Evolutionary conservation across 2,888 invertebrate genomes (phyloP), one percentile per base, ranked within the genome.

Genomic region (Apantesis nais): DNA sequence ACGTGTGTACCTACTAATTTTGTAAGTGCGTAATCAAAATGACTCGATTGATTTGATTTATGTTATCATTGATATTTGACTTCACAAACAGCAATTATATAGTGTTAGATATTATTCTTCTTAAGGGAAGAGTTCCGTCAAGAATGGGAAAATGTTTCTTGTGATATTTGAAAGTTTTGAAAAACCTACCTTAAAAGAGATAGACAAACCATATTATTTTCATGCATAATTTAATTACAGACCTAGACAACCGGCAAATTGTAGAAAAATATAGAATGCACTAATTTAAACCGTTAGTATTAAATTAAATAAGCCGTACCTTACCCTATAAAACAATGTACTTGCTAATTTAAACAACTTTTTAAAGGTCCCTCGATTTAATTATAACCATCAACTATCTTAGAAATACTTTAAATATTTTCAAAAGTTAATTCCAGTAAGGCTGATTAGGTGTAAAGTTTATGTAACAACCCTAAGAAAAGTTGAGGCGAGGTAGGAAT

Each of bases 381-480:
- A 61, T 66, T 52, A 66, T 31, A 37, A 2, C 25, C 48, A 16
- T 37, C 62, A 29, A 68, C 34, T 65, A 69, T 69, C 61, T 61
- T 44, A 65, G 39, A 68, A 66, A 52, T 39, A 52, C 25, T 70
- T 64, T 14, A 65, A 69, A 60, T 60, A 22, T 3, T 12, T 29
- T 0, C 16, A 29, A 48, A 70, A 64, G 29, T 37, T 22, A 29
- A 34, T 60, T 25, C 58, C 12, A 71, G 14, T 78, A 82, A 65
- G 82, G 85, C 85, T 86, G 77, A 71, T 75, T 69, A 81, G 77
- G 80, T 75, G 76, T 78, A 82, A 82, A 82, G 81, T 83, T 81
- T 78, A 85, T 74, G 88, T 81, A 82, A 83, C 93, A 94, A 79
- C 94, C 94, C 93, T 93, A 92, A 93, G 92, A 91, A 93, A 93